These are phyloP conservation scores for Promerops cafer DNA, from an alignment of 2,113 vertebrate species.

Conservation along the genomic window DNA sequence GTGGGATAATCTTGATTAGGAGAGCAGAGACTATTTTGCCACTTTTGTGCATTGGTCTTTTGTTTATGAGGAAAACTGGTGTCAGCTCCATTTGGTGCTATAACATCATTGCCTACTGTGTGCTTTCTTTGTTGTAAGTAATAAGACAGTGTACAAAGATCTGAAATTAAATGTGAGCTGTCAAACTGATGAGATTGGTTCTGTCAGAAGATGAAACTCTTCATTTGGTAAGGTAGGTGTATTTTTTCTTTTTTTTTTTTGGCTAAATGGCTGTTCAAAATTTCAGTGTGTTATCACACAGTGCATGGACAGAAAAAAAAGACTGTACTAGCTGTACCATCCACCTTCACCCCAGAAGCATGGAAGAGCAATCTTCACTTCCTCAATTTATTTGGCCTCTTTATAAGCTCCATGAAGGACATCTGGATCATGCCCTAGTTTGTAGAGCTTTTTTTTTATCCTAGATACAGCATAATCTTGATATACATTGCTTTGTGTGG, in stretches of 20 bases:
- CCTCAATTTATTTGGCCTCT: neutral
- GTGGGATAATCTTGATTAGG: neutral
- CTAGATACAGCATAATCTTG: neutral
- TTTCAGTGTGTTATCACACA: neutral
- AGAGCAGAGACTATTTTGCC: neutral
- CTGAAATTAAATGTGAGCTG: constrained; percentile 7
- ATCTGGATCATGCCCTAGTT: neutral
- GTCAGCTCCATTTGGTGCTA: neutral
- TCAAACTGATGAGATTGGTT: neutral
- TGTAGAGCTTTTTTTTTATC: neutral
- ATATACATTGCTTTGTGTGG: neutral
- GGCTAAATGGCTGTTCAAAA: neutral
- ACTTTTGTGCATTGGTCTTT: neutral
- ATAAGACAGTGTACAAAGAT: neutral
- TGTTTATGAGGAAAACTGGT: neutral
- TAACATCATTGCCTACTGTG: neutral
- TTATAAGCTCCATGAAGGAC: neutral
- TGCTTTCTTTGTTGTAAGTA: neutral
- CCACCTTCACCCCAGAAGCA: neutral
- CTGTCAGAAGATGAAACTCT: neutral
- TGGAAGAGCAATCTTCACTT: neutral
- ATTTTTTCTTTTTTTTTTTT: neutral
- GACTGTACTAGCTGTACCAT: neutral
- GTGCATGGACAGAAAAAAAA: neutral
- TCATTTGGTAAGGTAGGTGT: neutral